A percentile compares a stretch with the other conserved stretches of the same genome.
Conservation (phyloP, 2,797 vertebrate genomes). For the Micromesistius poutassou region DNA sequence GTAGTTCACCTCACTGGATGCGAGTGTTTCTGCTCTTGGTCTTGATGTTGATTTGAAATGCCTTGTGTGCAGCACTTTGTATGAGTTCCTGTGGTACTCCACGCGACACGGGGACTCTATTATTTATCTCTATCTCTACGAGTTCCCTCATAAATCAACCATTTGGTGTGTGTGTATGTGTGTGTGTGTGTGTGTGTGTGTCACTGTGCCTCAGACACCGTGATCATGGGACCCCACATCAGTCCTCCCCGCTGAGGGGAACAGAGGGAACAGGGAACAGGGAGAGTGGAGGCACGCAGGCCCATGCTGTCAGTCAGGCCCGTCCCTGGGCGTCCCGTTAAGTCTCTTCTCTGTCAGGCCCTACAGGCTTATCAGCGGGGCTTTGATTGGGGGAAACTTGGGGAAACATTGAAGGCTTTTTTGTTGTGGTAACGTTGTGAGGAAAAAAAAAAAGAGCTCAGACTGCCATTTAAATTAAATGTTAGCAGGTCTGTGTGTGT, state of each 20-base stretch:
- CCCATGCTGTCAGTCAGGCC: constrained; percentile 17
- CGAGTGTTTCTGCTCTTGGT: neutral
- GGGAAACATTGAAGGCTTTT: constrained; percentile 36
- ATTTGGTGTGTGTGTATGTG: neutral
- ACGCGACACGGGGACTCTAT: neutral
- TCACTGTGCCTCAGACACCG: neutral
- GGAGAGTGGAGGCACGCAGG: neutral
- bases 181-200: neutral
- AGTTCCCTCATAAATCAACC: constrained; percentile 4
- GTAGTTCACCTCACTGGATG: too few species aligned
- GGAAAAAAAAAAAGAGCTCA: constrained; percentile 31
- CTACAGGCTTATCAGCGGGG: constrained; percentile 30
- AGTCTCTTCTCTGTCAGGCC: constrained; percentile 43
- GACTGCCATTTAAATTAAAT: neutral
- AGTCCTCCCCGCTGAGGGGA: neutral
- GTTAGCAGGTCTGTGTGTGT: too few species aligned
- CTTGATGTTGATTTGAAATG: constrained; percentile 1
- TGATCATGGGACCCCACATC: too few species aligned
- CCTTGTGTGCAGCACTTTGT: neutral
- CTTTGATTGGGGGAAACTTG: constrained; percentile 54
- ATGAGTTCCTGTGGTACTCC: neutral
- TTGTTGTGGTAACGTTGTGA: neutral
- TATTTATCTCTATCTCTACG: neutral
- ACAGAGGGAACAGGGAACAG: neutral
- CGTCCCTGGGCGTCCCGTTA: constrained; percentile 31